Conservation (phyloP, 2,888 invertebrate species). For the Pseudoips prasinana region DNA sequence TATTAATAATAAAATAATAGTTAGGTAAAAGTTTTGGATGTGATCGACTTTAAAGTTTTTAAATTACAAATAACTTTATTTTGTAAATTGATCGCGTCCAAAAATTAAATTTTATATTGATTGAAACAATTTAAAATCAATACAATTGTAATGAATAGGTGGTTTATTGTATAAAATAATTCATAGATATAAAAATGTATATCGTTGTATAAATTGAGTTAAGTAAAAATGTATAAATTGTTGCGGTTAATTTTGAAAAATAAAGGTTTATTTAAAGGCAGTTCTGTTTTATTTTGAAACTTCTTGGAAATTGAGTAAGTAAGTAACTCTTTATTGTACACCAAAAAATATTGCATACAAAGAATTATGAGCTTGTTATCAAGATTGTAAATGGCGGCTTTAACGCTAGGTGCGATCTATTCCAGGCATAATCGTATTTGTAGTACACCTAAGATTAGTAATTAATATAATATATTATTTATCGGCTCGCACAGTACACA, state of each 20-base stretch:
- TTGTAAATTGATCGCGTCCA: conserved; percentile 71
- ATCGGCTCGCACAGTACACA: no score
- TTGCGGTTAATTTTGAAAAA: conserved; percentile 41
- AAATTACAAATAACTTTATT: conserved; percentile 8
- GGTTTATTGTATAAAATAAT: conserved; percentile 18
- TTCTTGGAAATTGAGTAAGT: no score
- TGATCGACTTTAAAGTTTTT: conserved; percentile 60
- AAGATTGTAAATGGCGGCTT: no score
- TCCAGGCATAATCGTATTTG: no score
- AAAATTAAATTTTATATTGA: conserved; percentile 38
- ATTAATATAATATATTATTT: no score
- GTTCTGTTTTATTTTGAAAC: not conserved
- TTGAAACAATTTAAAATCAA: conserved; percentile 30
- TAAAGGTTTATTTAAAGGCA: conserved; percentile 48
- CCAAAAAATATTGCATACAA: no score
- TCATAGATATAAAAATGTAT: conserved; percentile 40
- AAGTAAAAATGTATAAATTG: conserved; percentile 40
- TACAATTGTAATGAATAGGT: conserved; percentile 13
- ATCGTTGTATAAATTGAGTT: conserved; percentile 49
- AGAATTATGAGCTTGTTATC: no score
- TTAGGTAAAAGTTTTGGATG: conserved; percentile 76
- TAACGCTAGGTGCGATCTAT: no score
- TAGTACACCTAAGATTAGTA: no score
- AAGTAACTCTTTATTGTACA: no score
- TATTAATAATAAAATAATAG: conserved; percentile 20